Base-by-base conservation (phyloP, 1,140 invertebrate species). In the Hycleus phaleratus region DNA sequence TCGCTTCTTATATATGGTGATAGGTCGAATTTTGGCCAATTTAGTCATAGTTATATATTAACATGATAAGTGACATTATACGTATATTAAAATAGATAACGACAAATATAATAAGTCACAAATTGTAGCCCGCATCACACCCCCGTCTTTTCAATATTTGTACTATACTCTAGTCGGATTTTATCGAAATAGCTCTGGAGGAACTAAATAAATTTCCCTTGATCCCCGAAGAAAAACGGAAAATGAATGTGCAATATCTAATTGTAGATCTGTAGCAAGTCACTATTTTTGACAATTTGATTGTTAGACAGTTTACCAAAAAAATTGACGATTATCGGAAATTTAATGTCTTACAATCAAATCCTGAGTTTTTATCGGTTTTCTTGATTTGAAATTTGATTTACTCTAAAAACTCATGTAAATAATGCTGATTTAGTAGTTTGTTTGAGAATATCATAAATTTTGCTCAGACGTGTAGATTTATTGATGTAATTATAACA, bases 171-270 rank as follows among this genome's bases (percentile, higher is more conserved):
- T 61, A 58, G 57, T 68, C 68, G 68, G 68, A 68, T 69, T 69
- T 69, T 67, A 69, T 68, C 67, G 62, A 59, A 63, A 66, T 66
- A 69, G 66, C 61, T 63, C 60, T 68, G 61, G 60, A 58, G 61
- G 61, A 61, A 57, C 65, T 68, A 65, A 68, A 18, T 18, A 18
- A 18, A 68, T 67, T 68, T 56, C 11, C 49, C 58, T 51, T 58
- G 46, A 32, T 7, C 32, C 7, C 7, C 7, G 32, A 5, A 4
- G 32, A 32, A 32, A 32, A 32, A 32, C 32, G 32, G 32, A 32
- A 32, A 4, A 32, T 63, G 49, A 63, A 52, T 62, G 62, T 63
- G 56, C 58, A 67, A 61, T 7, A 32, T 32, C 7, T 32, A 32
- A 5, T 32, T 32, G 32, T 32, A 32, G 32, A 32, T 32, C 7